A percentile compares a stretch with the other conserved stretches of the same genome.
Evolutionary conservation across 2,888 invertebrate genomes (phyloP).

Genomic region (Microchrysa polita): DNA sequence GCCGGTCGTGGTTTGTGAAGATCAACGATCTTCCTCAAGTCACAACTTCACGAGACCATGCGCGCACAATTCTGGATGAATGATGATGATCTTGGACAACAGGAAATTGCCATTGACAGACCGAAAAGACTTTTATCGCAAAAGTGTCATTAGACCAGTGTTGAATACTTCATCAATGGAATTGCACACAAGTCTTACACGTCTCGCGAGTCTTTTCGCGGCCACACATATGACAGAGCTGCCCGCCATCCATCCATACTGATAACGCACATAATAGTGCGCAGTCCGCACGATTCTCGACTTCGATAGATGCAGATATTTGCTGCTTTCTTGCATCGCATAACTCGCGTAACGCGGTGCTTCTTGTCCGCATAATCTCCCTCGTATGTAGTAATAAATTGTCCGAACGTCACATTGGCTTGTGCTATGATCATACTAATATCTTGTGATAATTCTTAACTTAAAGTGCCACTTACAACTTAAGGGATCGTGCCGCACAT

Average conservation of each 20-base stretch:
- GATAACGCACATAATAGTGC: constrained; percentile 6
- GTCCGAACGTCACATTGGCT: constrained; percentile 25
- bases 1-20: too few relatives aligned
- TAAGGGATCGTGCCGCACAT: constrained; percentile 37
- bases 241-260: background rate
- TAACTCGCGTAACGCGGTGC: constrained; percentile 37
- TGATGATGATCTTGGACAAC: constrained; percentile 35
- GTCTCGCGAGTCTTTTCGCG: background rate
- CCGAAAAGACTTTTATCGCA: constrained; percentile 39
- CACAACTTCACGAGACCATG: background rate
- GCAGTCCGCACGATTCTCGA: background rate
- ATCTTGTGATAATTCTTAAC: constrained; percentile 35
- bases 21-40: background rate
- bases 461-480: constrained; percentile 35
- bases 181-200: background rate
- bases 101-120: constrained; percentile 39
- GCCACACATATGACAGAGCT: constrained; percentile 3
- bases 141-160: constrained; percentile 41
- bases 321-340: too few relatives aligned
- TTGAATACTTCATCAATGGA: constrained; percentile 39
- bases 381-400: constrained; percentile 30
- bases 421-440: constrained; percentile 32
- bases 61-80: background rate
- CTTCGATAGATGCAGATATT: background rate
- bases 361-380: constrained; percentile 14